Evolutionary conservation across 1,140 invertebrate species (phyloP).

Genomic region (Daktulosphaira vitifoliae): DNA sequence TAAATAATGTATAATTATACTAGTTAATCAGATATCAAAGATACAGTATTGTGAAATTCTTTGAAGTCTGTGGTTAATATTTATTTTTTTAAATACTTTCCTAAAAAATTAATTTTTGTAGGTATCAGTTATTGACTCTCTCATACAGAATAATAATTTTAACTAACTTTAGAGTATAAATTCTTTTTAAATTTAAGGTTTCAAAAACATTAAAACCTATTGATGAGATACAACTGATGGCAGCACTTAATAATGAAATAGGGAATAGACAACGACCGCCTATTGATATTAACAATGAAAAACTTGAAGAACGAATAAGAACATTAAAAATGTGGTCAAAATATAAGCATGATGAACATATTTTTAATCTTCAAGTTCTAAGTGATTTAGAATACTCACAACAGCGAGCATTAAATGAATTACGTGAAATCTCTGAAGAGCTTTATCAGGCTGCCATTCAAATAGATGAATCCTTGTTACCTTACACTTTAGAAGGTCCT

Average conservation of each 20-base stretch:
- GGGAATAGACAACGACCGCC: conserved; percentile 48
- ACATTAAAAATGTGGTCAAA: conserved; percentile 63
- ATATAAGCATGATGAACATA: conserved; percentile 56
- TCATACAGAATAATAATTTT: too few species aligned
- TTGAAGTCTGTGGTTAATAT: too few species aligned
- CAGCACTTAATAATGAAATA: conserved; percentile 54
- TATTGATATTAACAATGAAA: conserved; percentile 44
- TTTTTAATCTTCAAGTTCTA: conserved; percentile 56
- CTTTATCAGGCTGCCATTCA: conserved; percentile 74
- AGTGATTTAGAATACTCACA: conserved; percentile 60
- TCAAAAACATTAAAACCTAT: conserved; percentile 66
- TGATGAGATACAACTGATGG: conserved; percentile 64
- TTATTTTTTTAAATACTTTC: too few species aligned
- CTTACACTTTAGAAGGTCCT: conserved; percentile 58
- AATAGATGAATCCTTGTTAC: conserved; percentile 59
- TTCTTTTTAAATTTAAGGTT: background rate
- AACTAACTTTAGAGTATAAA: too few species aligned
- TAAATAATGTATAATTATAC: too few species aligned
- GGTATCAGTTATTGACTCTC: too few species aligned
- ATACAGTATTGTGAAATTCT: too few species aligned
- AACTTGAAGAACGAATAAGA: conserved; percentile 48
- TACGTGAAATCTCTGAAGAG: conserved; percentile 67
- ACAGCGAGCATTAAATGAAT: conserved; percentile 62
- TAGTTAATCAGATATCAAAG: too few species aligned
- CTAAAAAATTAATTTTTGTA: too few species aligned